These are phyloP conservation scores for Mycteria americana DNA, from an alignment of 2,797 vertebrate genomes.

Conservation along the genomic window DNA sequence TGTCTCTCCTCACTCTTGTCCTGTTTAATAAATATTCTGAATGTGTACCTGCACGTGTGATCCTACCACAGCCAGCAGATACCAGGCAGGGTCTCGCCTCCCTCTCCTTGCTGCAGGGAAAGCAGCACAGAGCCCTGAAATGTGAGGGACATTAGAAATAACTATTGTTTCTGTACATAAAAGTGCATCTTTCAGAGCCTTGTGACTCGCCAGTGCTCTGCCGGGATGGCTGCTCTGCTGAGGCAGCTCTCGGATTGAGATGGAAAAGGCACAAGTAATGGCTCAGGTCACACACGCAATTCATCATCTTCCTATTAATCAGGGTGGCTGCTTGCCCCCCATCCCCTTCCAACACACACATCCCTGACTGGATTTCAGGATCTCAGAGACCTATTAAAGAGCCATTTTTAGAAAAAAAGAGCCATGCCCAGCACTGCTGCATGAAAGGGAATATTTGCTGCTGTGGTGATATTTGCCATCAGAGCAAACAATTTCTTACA, in stretches of 20 bases:
- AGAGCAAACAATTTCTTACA: not conserved
- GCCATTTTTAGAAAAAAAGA: not conserved
- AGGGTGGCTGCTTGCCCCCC: not conserved
- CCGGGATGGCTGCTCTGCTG: not conserved
- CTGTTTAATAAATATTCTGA: not conserved
- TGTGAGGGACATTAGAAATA: not conserved
- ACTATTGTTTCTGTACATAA: not conserved
- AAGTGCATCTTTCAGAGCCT: not conserved
- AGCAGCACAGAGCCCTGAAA: not conserved
- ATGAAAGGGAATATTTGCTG: not conserved
- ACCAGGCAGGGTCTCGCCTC: not conserved
- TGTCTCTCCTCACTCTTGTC: not conserved
- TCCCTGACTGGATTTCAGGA: not conserved
- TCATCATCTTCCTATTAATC: not conserved
- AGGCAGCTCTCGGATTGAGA: not conserved
- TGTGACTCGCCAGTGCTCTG: not conserved
- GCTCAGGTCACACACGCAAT: not conserved
- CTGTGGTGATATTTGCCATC: not conserved
- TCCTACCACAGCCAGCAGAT: not conserved
- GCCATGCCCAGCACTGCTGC: not conserved
- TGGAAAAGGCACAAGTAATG: not conserved
- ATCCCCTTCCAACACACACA: not conserved
- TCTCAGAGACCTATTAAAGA: not conserved
- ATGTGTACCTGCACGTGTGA: not conserved
- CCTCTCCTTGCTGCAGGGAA: not conserved